Base-by-base conservation (phyloP, 2,113 vertebrate species). In the Equus quagga region DNA sequence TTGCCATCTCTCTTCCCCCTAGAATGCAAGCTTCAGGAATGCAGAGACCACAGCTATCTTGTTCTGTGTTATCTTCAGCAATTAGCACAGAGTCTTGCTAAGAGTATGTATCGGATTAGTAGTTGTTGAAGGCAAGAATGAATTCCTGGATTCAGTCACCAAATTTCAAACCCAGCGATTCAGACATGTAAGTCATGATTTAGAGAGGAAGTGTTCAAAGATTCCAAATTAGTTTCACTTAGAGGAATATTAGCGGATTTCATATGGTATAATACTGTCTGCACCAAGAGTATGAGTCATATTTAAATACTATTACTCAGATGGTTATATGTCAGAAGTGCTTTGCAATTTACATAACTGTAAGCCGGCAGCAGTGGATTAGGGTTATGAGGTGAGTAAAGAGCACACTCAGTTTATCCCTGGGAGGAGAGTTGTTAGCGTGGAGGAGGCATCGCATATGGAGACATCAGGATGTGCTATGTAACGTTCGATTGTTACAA, bases 41-140 rank as follows among this genome's bases (percentile, higher is more conserved):
- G 54, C 17, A 73, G 67, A 36, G 54, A 44, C 96, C 78, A 64
- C 31, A 28, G 72, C 49, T 89, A 36, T 62, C 51, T 97, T 96
- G 56, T 96, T 97, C 94, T 95, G 24, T 78, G 26, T 79, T 92
- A 88, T 94, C 46, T 84, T 73, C 31, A 69, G 26, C 76, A 62
- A 56, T 97, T 86, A 97, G 60, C 28, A 70, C 49, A 31, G 33
- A 31, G 12, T 90, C 69, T 90, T 86, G 12, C 64, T 83, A 81
- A 83, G 54, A 75, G 51, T 75, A 65, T 2, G 7, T 65, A 83
- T 70, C 69, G 92, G 79, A 82, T 97, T 81, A 73, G 64, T 76
- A 92, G 89, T 58, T 92, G 72, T 46, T 78, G 56, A 82, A 86
- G 33, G 54, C 24, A 91, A 11, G 78, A 85, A 60, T 78, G 24